Base-by-base conservation (phyloP, 1,140 invertebrate genomes). In the Caerostris extrusa region DNA sequence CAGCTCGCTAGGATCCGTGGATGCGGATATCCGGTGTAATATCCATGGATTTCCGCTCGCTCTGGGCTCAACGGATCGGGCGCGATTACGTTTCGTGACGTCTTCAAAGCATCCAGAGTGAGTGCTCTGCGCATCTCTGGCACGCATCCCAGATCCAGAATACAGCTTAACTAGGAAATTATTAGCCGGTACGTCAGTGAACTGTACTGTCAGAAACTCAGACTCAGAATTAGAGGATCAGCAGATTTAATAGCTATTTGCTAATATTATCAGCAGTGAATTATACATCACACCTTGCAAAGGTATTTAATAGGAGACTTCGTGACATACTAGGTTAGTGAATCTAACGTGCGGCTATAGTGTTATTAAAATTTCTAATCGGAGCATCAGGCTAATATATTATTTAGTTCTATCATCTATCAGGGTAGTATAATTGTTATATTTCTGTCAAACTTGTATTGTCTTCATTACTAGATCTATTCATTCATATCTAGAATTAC, bases 241-340 rank as follows among this genome's bases (percentile, higher is more conserved):
- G 86, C 34, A 88, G 50, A 53, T 55, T 88, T 88, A 88, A 64
- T 88, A 88, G 58, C 56, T 88, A 88, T 88, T 88, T 88, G 58
- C 86, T 14, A 58, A 67, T 88, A 88, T 88, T 67, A 85, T 85
- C 2, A 5, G 55, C 82, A 58, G 58, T 85, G 58, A 58, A 85
- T 85, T 85, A 60, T 58, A 4, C 82, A 60, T 53, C 50, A 77
- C 34, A 34, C 61, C 14, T 64, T 64, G 12, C n/a, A 64, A 4
- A 5, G 3, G 14, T 64, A 64, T 64, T 64, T 64, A 64, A n/a
- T n/a, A n/a, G n/a, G n/a, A n/a, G n/a, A n/a, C n/a, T n/a, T n/a
- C n/a, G n/a, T n/a, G n/a, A n/a, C n/a, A n/a, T n/a, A n/a, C n/a
- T n/a, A n/a, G n/a, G n/a, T n/a, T n/a, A n/a, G n/a, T n/a, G n/a